Evolutionary conservation across 2,888 invertebrate species (phyloP).

Genomic region (Acrocyrtus sp.): DNA sequence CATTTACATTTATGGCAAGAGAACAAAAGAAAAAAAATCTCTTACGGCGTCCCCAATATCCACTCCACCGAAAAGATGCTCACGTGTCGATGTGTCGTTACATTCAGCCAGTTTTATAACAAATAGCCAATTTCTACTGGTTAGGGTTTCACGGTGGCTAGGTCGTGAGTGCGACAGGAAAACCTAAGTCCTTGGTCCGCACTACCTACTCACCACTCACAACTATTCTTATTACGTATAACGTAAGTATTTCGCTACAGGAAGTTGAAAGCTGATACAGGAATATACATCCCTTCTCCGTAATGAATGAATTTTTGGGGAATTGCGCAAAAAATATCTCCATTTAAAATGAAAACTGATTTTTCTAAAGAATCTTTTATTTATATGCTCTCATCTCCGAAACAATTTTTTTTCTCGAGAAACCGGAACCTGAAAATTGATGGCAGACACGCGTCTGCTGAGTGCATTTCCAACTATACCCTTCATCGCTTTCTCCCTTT

Average conservation of each 20-base stretch:
- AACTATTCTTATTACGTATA: too few species aligned
- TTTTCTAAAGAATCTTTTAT: too few species aligned
- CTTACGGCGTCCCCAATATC: too few species aligned
- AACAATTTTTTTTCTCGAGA: too few species aligned
- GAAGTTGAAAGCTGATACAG: neutral
- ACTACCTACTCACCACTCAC: too few species aligned
- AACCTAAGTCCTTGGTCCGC: too few species aligned
- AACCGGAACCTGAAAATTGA: conserved; percentile 64
- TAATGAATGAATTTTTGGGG: too few species aligned
- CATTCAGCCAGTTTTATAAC: conserved; percentile 12
- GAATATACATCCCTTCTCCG: too few species aligned
- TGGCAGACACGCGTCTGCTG: conserved; percentile 64
- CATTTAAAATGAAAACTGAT: too few species aligned
- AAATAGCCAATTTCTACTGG: conserved; percentile 29
- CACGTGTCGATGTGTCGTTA: conserved; percentile 48
- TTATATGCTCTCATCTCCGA: too few species aligned
- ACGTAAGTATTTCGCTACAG: neutral
- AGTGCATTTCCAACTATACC: conserved; percentile 60
- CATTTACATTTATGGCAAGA: neutral
- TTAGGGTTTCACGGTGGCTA: conserved; percentile 55
- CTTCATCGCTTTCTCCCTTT: conserved; percentile 58
- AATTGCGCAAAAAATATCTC: too few species aligned
- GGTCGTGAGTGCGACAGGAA: conserved; percentile 46
- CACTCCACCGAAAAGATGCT: too few species aligned
- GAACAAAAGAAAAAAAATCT: neutral